Conservation (phyloP, 1,140 invertebrate genomes). For the Zaprionus capensis region DNA sequence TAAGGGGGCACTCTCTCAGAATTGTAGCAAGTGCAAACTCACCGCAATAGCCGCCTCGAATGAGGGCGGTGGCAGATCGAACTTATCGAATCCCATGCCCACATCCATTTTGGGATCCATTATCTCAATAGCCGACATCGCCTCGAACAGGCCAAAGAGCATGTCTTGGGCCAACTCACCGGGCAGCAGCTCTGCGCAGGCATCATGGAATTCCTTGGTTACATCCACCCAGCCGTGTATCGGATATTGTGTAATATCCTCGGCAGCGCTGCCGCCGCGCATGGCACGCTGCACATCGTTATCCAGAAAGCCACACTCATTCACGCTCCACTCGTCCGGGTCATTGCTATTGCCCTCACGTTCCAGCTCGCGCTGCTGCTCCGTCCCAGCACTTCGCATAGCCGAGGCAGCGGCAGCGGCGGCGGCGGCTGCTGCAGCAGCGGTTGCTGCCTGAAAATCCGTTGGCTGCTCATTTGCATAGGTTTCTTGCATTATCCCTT, state of each 20-base stretch:
- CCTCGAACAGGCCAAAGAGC: conserved; percentile 97
- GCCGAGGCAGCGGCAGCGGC: conserved; percentile 47
- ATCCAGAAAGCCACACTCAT: conserved; percentile 69
- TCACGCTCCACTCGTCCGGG: conserved; percentile 56
- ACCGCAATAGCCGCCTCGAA: conserved; percentile 94
- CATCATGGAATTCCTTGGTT: conserved; percentile 89
- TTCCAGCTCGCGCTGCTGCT: conserved; percentile 44
- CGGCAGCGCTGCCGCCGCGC: conserved; percentile 60
- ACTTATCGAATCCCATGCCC: conserved; percentile 97
- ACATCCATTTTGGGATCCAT: conserved; percentile 99
- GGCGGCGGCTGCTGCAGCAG: conserved; percentile 64
- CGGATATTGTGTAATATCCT: conserved; percentile 76
- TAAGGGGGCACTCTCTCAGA: conserved; percentile 13
- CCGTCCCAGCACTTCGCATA: conserved; percentile 10
- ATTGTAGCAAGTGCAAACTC: conserved; percentile 36
- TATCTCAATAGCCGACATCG: conserved; percentile 99
- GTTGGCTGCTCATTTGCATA: conserved; percentile 45
- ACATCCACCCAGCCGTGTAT: conserved; percentile 88
- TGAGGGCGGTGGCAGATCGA: conserved; percentile 92
- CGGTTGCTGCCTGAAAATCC: conserved; percentile 70
- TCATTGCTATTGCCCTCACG: conserved; percentile 44
- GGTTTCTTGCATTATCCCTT: conserved; percentile 35
- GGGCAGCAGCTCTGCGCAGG: conserved; percentile 90
- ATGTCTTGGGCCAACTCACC: conserved; percentile 96
- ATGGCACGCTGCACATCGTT: conserved; percentile 68